Evolutionary conservation across 2,888 invertebrate species (phyloP).

Genomic region (Ariolimax columbianus): DNA sequence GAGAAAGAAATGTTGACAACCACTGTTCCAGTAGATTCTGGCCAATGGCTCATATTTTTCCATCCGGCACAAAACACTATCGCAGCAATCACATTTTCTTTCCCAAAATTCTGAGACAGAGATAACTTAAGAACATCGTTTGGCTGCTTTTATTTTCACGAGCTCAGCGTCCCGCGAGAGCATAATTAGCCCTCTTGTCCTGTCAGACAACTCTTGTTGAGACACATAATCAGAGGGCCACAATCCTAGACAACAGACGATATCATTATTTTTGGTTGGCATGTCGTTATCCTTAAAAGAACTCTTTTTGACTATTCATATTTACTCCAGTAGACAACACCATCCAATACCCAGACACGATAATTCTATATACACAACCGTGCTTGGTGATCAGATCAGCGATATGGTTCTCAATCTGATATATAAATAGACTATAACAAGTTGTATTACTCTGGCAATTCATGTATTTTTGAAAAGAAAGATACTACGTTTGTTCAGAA

Average conservation of each 20-base stretch:
- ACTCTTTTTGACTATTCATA: not conserved
- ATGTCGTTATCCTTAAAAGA: not conserved
- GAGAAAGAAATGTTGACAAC: too few relatives aligned
- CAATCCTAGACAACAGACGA: not conserved
- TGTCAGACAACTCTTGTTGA: not conserved
- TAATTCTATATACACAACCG: too few relatives aligned
- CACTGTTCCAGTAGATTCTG: not conserved
- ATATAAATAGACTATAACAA: too few relatives aligned
- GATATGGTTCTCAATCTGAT: too few relatives aligned
- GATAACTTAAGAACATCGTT: not conserved
- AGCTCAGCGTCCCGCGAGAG: not conserved
- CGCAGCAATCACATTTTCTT: not conserved
- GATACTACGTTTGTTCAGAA: too few relatives aligned
- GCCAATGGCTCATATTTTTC: not conserved
- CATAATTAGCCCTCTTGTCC: not conserved
- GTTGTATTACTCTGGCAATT: too few relatives aligned
- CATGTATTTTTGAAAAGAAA: too few relatives aligned
- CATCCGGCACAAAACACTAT: not conserved
- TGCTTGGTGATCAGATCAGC: too few relatives aligned
- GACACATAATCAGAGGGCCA: not conserved
- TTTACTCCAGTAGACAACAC: not conserved
- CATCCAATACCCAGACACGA: too few relatives aligned
- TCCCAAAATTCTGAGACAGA: not conserved
- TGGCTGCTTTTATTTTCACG: not conserved
- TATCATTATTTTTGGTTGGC: not conserved